Percentiles rank a stretch among this genome's conserved stretches.
Evolutionary conservation across 2,797 vertebrate genomes (phyloP).

Genomic region (Falco concolor): DNA sequence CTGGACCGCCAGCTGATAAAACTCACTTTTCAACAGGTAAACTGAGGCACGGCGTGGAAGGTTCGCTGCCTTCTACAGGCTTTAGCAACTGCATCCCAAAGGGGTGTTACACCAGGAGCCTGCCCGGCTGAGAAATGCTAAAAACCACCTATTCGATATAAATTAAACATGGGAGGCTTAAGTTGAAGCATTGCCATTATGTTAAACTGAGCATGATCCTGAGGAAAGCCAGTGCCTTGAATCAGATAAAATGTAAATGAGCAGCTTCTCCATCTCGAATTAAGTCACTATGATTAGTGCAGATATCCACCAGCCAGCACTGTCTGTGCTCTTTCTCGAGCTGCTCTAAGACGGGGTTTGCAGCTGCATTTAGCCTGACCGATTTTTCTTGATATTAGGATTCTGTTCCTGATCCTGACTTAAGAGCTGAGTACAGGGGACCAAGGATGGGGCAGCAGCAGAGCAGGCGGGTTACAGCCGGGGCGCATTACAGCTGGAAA

Average conservation of each 20-base stretch:
- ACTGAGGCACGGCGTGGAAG: not conserved
- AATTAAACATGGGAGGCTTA: not conserved
- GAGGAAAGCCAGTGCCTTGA: not conserved
- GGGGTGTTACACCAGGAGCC: not conserved
- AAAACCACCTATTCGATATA: not conserved
- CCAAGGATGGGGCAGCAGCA: not conserved
- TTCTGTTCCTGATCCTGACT: not conserved
- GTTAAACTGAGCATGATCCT: not conserved
- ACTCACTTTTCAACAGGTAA: not conserved
- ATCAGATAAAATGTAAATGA: not conserved
- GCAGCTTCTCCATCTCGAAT: not conserved
- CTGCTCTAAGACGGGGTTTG: not conserved
- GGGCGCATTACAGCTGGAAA: not conserved
- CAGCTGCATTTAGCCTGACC: fast-evolving
- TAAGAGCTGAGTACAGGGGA: too few relatives aligned
- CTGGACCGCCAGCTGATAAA: not conserved
- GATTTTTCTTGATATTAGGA: not conserved
- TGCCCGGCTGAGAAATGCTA: not conserved
- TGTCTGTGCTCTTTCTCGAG: not conserved
- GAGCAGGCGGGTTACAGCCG: not conserved
- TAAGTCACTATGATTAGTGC: not conserved
- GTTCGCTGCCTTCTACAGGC: not conserved
- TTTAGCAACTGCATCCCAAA: not conserved
- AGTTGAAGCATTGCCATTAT: not conserved
- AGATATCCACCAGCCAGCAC: fast-evolving